phyloP scores from a whole-genome alignment of 2,113 vertebrate species.

The Polypterus bichir region DNA sequence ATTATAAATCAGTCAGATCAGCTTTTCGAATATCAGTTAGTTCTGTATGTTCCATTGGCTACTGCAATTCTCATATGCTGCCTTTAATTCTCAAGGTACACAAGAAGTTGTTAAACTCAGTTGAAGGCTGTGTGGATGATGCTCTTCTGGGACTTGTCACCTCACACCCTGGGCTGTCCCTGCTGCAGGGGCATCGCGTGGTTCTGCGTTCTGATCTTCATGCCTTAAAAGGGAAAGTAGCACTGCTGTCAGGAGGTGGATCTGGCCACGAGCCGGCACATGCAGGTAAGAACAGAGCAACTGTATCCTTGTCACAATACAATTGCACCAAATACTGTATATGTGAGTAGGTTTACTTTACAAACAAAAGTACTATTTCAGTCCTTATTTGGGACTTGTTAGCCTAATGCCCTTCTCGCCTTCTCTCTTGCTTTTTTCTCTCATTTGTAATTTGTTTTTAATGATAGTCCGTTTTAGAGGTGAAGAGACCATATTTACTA shows the following conservation, averaged over 20 bases:
- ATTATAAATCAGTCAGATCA: too few species aligned
- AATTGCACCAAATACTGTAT: neutral
- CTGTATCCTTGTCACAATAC: too few species aligned
- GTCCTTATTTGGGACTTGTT: neutral
- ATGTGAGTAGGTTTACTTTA: neutral
- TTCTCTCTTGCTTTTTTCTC: neutral
- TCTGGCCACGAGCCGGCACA: conserved; percentile 91
- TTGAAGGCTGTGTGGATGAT: conserved; percentile 66
- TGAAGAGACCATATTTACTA: too few species aligned
- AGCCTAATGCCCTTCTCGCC: neutral
- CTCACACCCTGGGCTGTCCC: conserved; percentile 44
- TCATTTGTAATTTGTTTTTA: too few species aligned
- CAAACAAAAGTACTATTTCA: neutral
- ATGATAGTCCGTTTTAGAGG: too few species aligned
- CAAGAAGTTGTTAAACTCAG: conserved; percentile 68
- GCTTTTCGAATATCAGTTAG: too few species aligned
- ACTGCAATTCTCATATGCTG: too few species aligned
- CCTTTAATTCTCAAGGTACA: conserved; percentile 34
- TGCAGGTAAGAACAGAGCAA: conserved; percentile 43
- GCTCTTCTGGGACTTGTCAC: conserved; percentile 61
- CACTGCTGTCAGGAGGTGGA: conserved; percentile 76
- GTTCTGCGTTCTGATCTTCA: conserved; percentile 61
- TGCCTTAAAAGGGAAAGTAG: conserved; percentile 62
- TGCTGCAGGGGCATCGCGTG: conserved; percentile 71
- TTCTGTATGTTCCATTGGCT: too few species aligned